Percentiles rank a stretch among this genome's conserved stretches.
Evolutionary conservation across 2,113 vertebrate species (phyloP).

Genomic region (Lamprologus callipterus): DNA sequence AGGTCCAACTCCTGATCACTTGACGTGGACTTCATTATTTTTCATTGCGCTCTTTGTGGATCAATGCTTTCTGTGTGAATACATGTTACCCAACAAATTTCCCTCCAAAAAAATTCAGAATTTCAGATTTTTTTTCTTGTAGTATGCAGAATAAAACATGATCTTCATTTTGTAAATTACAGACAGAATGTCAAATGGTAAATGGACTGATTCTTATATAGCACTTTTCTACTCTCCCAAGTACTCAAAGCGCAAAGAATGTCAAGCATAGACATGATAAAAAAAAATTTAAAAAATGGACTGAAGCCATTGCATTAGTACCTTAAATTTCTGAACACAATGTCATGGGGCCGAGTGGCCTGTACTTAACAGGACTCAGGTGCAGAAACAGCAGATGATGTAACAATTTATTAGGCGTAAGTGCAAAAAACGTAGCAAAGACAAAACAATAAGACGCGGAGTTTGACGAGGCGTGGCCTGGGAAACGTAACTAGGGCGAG

Average conservation of each 20-base stretch:
- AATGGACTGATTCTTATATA: too few species aligned
- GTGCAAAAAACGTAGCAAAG: too few species aligned
- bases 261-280: background rate
- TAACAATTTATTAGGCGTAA: too few species aligned
- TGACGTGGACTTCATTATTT: background rate
- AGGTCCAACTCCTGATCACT: background rate
- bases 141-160: background rate
- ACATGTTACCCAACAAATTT: background rate
- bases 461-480: too few species aligned
- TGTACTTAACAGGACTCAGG: too few species aligned
- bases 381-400: too few species aligned
- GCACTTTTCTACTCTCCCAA: too few species aligned
- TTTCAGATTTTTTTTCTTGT: background rate
- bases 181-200: background rate
- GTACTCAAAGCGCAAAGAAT: background rate
- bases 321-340: background rate
- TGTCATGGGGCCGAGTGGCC: too few species aligned
- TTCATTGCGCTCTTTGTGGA: background rate
- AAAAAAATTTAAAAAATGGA: background rate
- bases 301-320: background rate
- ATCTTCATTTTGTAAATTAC: background rate
- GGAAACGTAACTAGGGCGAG: too few species aligned
- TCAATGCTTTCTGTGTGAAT: background rate
- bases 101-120: background rate
- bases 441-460: too few species aligned